phyloP scores from a whole-genome alignment of 2,113 vertebrate genomes.

The Sylvicapra grimmia region DNA sequence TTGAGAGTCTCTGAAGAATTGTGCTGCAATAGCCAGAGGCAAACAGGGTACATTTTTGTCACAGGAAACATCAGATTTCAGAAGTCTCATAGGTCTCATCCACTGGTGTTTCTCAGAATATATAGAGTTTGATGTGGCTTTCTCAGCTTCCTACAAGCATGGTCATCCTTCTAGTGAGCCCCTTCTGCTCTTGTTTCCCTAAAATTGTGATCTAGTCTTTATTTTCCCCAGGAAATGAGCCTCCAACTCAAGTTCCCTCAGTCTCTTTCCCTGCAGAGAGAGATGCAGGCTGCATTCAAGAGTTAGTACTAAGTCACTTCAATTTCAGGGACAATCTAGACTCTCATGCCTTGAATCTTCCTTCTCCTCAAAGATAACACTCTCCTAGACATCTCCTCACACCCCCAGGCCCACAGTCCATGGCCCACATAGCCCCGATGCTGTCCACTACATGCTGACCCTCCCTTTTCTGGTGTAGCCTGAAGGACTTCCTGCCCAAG shows the following conservation, averaged over 20 bases:
- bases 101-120: background rate
- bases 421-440: slow-evolving; percentile 31
- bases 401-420: slow-evolving; percentile 32
- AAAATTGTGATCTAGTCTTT: background rate
- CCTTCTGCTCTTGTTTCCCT: background rate
- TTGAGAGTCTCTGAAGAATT: slow-evolving; percentile 14
- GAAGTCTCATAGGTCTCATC: background rate
- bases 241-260: background rate
- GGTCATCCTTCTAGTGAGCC: background rate
- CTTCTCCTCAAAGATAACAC: background rate
- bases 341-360: background rate
- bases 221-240: background rate
- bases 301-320: background rate
- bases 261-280: background rate
- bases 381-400: slow-evolving; percentile 37
- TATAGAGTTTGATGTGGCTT: background rate
- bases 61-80: background rate
- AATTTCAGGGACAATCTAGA: background rate
- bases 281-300: slow-evolving; percentile 21
- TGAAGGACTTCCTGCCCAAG: slow-evolving; percentile 98
- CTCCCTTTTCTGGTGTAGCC: slow-evolving; percentile 79
- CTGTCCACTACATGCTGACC: slow-evolving; percentile 45
- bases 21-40: background rate
- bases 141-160: background rate
- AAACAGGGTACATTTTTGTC: background rate